Evolutionary conservation across 2,888 invertebrate genomes (phyloP).

Genomic region (Allolobophora icterica): DNA sequence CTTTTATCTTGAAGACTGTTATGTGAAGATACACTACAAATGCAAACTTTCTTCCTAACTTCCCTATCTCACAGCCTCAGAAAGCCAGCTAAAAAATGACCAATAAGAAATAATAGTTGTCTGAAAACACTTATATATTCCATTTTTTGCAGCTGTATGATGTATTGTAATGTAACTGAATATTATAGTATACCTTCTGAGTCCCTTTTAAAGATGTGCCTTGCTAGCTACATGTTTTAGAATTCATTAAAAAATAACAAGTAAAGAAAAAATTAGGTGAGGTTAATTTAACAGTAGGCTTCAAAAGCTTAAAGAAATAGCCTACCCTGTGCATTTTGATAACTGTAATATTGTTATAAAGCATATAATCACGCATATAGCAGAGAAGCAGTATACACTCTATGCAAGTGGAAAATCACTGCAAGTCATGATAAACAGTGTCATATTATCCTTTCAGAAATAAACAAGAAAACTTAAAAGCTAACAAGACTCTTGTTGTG

Average conservation of each 20-base stretch:
- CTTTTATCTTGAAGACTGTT: background rate
- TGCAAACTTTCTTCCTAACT: background rate
- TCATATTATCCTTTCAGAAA: background rate
- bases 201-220: background rate
- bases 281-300: no score
- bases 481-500: no score
- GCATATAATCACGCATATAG: background rate
- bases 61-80: background rate
- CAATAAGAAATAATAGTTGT: background rate
- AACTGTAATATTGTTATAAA: background rate
- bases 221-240: no score
- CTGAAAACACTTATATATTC: no score
- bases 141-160: no score
- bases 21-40: background rate
- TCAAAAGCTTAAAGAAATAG: background rate
- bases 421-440: background rate
- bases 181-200: background rate
- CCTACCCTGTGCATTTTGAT: background rate
- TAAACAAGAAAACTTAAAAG: background rate
- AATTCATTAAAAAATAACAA: background rate
- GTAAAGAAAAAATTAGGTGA: background rate
- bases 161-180: no score
- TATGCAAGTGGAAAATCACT: background rate
- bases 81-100: background rate
- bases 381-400: background rate